Evolutionary conservation across 2,888 invertebrate species (phyloP).

Genomic region (Anagyrus pseudococci): DNA sequence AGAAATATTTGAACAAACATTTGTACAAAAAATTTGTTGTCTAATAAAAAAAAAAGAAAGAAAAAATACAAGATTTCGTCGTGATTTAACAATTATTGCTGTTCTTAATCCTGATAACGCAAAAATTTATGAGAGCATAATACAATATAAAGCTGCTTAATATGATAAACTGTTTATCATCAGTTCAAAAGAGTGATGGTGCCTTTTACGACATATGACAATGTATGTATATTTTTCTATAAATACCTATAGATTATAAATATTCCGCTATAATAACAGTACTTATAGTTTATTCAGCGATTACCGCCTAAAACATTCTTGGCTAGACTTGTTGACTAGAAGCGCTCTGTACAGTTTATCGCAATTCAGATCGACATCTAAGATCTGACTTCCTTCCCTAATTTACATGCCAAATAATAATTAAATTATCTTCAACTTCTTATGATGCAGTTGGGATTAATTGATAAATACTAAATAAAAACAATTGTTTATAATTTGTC

Average conservation of each 20-base stretch:
- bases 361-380: constrained; percentile 13
- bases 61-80: neutral
- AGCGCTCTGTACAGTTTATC: constrained; percentile 29
- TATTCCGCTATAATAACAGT: constrained; percentile 43
- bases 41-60: constrained; percentile 22
- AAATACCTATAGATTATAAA: constrained; percentile 31
- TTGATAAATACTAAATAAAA: too few species aligned
- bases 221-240: constrained; percentile 11
- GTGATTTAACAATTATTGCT: constrained; percentile 20
- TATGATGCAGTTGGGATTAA: too few species aligned
- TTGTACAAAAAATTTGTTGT: constrained; percentile 30
- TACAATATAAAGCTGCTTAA: constrained; percentile 18
- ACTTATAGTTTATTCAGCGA: constrained; percentile 39
- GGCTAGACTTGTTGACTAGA: constrained; percentile 38
- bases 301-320: constrained; percentile 36
- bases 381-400: constrained; percentile 23
- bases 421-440: too few species aligned
- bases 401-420: constrained; percentile 26
- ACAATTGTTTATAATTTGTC: too few species aligned
- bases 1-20: constrained; percentile 26
- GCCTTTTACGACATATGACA: constrained; percentile 8
- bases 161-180: constrained; percentile 7
- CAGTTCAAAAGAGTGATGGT: constrained; percentile 21
- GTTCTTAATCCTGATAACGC: constrained; percentile 11
- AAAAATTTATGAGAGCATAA: constrained; percentile 26